Percentiles rank a stretch among this genome's conserved stretches.
These are phyloP conservation scores for Polia nebulosa DNA, from an alignment of 2,888 invertebrate species.

Conservation along the genomic window DNA sequence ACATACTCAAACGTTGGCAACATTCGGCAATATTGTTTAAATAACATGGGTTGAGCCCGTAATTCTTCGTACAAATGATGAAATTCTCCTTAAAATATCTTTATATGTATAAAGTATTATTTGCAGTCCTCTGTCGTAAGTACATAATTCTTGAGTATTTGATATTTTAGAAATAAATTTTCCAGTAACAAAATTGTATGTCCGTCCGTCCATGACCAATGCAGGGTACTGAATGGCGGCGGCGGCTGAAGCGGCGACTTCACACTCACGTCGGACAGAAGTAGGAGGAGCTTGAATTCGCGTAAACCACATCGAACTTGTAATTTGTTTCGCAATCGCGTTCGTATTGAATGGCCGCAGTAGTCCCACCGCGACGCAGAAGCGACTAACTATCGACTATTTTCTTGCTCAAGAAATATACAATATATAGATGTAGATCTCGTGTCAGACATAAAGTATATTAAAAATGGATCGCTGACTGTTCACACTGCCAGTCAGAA, in stretches of 20 bases:
- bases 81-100: slow-evolving; percentile 53
- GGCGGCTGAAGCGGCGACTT: neutral
- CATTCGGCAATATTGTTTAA: slow-evolving; percentile 52
- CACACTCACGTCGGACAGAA: neutral
- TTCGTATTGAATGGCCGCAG: no score
- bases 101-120: slow-evolving; percentile 29
- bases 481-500: no score
- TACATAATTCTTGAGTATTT: neutral
- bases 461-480: no score
- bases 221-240: neutral
- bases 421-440: no score
- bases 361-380: no score
- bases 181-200: neutral
- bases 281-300: no score
- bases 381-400: no score
- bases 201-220: no score
- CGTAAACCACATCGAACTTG: no score
- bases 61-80: slow-evolving; percentile 53
- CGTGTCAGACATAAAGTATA: no score
- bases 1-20: slow-evolving; percentile 53
- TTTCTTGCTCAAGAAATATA: no score
- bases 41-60: slow-evolving; percentile 54
- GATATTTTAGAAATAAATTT: slow-evolving; percentile 1
- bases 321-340: no score
- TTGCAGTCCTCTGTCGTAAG: neutral